Evolutionary conservation across 1,140 invertebrate genomes (phyloP), one percentile per base, ranked within the genome.

Genomic region (Drosophila pseudoobscura): DNA sequence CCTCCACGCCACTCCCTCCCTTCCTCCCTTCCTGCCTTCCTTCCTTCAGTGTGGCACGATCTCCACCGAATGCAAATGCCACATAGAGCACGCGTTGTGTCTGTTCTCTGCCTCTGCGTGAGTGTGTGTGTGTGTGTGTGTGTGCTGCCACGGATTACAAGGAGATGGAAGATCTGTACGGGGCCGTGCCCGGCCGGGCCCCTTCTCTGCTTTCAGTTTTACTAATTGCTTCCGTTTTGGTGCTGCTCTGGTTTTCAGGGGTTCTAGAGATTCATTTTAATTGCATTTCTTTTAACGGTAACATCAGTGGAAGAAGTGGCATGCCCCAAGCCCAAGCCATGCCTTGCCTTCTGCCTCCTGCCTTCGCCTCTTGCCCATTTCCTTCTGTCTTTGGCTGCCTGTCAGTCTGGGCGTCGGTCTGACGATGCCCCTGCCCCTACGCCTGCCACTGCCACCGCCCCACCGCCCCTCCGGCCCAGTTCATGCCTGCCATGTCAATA

Each of bases 211-310:
- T 39, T 39, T 85, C 83, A 87, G 83, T 87, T 39, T 87, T 87
- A 87, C 83, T 87, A 87, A 87, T 87, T 87, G 83, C 83, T 87
- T 87, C 83, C 83, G 83, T 80, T 87, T 75, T 17, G 54, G 29
- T 31, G 35, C 50, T 54, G 26, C 20, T 22, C 17, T 44, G 61
- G 78, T 82, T 85, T 80, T 87, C 68, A 75, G 71, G 70, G 82
- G 75, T 80, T 78, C 82, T 85, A 75, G 69, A 85, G 75, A 85
- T 80, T 82, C 82, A 82, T 82, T 85, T 85, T 85, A 87, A 87
- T 87, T 87, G 82, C 82, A 88, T 87, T 87, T 87, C 82, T 87
- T 88, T 87, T 87, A 87, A 87, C 82, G 82, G 82, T 87, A 87
- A 75, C 83, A 87, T 82, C 80, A 77, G 64, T 69, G 69, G 50